These are phyloP conservation scores for Brachionus manjavacas DNA, from an alignment of 1,140 invertebrate genomes.

Conservation along the genomic window DNA sequence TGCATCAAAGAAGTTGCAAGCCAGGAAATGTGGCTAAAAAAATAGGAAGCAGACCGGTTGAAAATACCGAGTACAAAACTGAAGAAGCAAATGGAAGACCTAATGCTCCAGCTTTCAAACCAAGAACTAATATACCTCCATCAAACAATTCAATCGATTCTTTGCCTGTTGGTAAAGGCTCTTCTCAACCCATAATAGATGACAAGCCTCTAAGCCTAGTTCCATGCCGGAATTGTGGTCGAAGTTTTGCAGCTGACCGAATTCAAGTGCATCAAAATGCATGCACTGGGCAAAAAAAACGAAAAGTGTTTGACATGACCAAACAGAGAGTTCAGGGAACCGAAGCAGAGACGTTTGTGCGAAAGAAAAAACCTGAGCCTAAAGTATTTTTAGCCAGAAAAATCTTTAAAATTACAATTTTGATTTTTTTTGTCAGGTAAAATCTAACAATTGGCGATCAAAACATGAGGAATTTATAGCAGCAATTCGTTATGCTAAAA, in stretches of 20 bases:
- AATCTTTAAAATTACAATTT: not conserved
- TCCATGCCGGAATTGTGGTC: conserved; percentile 56
- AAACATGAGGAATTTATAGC: conserved; percentile 87
- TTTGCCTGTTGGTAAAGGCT: not conserved
- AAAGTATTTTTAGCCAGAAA: not conserved
- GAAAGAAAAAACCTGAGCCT: conserved; percentile 49
- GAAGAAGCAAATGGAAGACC: not conserved
- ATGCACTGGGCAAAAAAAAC: conserved; percentile 62
- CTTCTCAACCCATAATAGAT: not conserved
- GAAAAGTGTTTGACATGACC: conserved; percentile 78
- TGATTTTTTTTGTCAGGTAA: conserved; percentile 23
- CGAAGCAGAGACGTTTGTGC: conserved; percentile 72
- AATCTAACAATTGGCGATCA: conserved; percentile 72
- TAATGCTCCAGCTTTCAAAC: not conserved
- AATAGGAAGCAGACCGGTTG: not conserved
- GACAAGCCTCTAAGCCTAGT: conserved; percentile 44
- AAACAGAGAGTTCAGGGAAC: conserved; percentile 79
- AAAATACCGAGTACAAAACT: not conserved
- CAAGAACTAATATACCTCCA: not conserved
- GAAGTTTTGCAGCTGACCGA: conserved; percentile 71
- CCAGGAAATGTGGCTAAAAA: conserved; percentile 46
- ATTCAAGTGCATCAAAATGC: conserved; percentile 74
- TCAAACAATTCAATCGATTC: not conserved
- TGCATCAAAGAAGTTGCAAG: conserved; percentile 66
- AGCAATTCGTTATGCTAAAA: conserved; percentile 79